These are phyloP conservation scores for Apteryx mantelli DNA, from an alignment of 2,113 vertebrate genomes.

Conservation along the genomic window DNA sequence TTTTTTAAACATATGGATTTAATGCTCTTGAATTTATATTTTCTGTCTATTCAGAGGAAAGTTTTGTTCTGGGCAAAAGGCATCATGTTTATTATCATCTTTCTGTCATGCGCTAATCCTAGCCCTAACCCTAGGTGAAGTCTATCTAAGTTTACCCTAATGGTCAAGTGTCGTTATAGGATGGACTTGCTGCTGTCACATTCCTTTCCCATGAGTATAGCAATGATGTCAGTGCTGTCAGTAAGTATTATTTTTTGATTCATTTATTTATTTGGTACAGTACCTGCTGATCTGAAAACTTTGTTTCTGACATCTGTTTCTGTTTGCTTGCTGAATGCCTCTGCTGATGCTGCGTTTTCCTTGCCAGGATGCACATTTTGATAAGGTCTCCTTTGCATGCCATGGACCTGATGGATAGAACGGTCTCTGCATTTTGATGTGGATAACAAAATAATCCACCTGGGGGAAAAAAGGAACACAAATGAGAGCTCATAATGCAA, in stretches of 20 bases:
- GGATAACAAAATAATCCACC: not conserved
- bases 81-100: not conserved
- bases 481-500: not conserved
- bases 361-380: not conserved
- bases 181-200: not conserved
- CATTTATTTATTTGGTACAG: not conserved
- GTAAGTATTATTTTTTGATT: not conserved
- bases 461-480: not conserved
- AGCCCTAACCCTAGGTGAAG: not conserved
- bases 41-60: not conserved
- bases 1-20: not conserved
- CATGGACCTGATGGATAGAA: not conserved
- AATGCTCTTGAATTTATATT: not conserved
- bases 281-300: not conserved
- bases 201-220: not conserved
- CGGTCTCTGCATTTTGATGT: not conserved
- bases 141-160: not conserved
- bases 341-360: not conserved
- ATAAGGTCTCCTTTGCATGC: not conserved
- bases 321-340: not conserved
- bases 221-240: not conserved
- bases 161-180: too few relatives aligned
- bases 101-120: not conserved
- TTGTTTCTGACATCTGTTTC: not conserved
- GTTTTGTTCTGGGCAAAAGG: not conserved